Percentiles rank a stretch among this genome's conserved stretches.
Evolutionary conservation across 2,888 invertebrate genomes (phyloP).

Genomic region (Parthenolecanium corni): DNA sequence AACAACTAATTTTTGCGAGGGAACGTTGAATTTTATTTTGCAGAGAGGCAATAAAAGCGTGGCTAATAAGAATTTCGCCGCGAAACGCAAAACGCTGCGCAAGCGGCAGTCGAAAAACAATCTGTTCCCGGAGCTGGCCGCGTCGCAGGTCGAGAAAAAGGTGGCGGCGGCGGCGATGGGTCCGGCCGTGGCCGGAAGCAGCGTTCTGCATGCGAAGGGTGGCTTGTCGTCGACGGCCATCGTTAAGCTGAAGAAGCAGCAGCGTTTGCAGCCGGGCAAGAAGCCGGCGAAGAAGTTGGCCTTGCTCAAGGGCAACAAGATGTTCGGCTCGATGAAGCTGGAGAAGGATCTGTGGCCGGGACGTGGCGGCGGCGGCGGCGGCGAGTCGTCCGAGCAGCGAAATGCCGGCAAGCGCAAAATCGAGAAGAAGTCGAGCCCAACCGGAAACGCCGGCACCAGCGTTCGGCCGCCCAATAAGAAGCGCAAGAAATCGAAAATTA

Average conservation of each 20-base stretch:
- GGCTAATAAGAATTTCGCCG: constrained; percentile 5
- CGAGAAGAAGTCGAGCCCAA: constrained; percentile 16
- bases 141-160: neutral
- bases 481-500: constrained; percentile 15
- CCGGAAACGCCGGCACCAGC: constrained; percentile 4
- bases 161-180: neutral
- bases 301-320: constrained; percentile 1
- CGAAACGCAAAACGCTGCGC: constrained; percentile 13
- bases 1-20: constrained; percentile 14
- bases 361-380: constrained; percentile 1
- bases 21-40: constrained; percentile 14
- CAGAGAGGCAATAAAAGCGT: constrained; percentile 25
- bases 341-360: neutral
- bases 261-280: neutral
- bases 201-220: constrained; percentile 2
- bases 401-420: constrained; percentile 20
- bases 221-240: neutral
- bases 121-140: neutral
- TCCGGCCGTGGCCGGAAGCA: neutral
- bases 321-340: neutral
- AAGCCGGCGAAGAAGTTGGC: constrained; percentile 6
- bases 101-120: constrained; percentile 13
- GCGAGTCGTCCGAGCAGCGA: constrained; percentile 7
- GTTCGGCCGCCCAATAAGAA: constrained; percentile 18
- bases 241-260: constrained; percentile 8